Conservation (phyloP, 2,113 vertebrate genomes). For the Mesembrinibis cayennensis region DNA sequence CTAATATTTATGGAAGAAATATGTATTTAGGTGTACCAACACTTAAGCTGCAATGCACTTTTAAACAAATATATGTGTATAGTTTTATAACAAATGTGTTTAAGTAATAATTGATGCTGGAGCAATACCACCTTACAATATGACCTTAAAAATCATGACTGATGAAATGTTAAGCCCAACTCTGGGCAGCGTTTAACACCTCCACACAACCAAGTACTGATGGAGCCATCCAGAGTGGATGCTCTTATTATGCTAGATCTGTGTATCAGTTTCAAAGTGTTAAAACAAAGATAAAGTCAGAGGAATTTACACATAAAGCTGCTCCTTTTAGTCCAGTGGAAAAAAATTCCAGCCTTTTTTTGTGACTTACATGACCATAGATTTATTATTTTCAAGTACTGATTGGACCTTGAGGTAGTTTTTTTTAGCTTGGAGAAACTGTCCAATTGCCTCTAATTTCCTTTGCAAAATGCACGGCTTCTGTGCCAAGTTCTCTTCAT, state of each 20-base stretch:
- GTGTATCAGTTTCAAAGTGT: neutral
- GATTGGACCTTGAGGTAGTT: neutral
- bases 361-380: accelerated
- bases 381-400: neutral
- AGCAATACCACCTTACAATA: neutral
- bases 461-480: neutral
- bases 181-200: neutral
- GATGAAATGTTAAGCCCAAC: neutral
- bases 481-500: neutral
- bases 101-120: neutral
- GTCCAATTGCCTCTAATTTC: neutral
- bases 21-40: neutral
- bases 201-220: neutral
- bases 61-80: neutral
- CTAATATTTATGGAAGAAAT: neutral
- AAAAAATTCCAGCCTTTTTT: neutral
- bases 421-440: neutral
- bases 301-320: neutral
- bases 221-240: neutral
- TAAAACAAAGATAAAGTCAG: neutral
- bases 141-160: neutral
- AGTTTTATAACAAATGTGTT: neutral
- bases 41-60: neutral
- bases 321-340: neutral
- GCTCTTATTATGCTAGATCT: neutral